Evolutionary conservation across 1,140 invertebrate species (phyloP).

Genomic region (Caenorhabditis tropicalis): DNA sequence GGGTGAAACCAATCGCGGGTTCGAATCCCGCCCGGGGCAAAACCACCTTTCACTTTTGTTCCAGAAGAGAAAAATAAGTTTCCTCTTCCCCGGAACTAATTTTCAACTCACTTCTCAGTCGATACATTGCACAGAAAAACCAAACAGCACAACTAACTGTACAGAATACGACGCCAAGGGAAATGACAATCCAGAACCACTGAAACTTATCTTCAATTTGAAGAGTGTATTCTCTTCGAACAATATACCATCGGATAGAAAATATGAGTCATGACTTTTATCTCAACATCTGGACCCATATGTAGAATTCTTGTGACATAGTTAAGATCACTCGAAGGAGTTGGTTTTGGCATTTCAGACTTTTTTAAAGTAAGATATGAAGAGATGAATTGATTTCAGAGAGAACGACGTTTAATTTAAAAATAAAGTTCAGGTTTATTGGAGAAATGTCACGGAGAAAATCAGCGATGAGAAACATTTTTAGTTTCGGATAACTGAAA

Average conservation of each 20-base stretch:
- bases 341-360: background rate
- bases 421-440: too few species aligned
- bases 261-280: background rate
- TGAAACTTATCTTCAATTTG: background rate
- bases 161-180: background rate
- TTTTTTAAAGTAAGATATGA: background rate
- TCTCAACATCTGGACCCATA: background rate
- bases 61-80: too few species aligned
- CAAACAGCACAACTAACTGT: slow-evolving; percentile 12
- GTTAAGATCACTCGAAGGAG: background rate
- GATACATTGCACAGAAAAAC: slow-evolving; percentile 1
- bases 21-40: too few species aligned
- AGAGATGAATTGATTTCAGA: too few species aligned
- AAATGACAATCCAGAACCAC: slow-evolving; percentile 21
- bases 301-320: background rate
- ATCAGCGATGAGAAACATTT: too few species aligned
- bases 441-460: too few species aligned
- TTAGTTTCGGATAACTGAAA: too few species aligned
- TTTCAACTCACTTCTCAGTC: slow-evolving; percentile 13
- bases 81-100: too few species aligned
- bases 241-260: background rate
- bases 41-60: too few species aligned
- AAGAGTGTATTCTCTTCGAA: background rate
- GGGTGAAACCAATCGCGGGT: too few species aligned
- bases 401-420: too few species aligned